Evolutionary conservation across 2,888 invertebrate genomes (phyloP).

Genomic region (Lobophora halterata): DNA sequence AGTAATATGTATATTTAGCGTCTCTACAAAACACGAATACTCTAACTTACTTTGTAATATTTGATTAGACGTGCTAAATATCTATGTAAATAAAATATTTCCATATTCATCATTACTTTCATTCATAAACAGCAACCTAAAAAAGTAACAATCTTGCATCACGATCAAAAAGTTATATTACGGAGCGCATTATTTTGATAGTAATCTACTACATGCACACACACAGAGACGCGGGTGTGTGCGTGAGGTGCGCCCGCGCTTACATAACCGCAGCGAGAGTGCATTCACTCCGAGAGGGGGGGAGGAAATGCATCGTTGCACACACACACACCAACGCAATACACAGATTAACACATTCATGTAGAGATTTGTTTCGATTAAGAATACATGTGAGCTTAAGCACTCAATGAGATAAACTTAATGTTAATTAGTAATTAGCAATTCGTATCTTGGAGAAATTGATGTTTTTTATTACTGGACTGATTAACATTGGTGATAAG

Average conservation of each 20-base stretch:
- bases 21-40: too few species aligned
- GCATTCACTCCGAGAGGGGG: constrained; percentile 62
- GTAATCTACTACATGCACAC: constrained; percentile 43
- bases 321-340: constrained; percentile 42
- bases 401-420: constrained; percentile 11
- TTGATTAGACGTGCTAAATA: background rate
- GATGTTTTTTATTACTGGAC: too few species aligned
- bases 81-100: too few species aligned
- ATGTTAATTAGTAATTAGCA: background rate
- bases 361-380: constrained; percentile 35
- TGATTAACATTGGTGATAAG: too few species aligned
- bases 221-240: constrained; percentile 28
- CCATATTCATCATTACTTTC: constrained; percentile 6
- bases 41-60: background rate
- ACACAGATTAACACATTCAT: constrained; percentile 40
- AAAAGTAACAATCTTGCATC: constrained; percentile 23
- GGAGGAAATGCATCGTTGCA: constrained; percentile 62
- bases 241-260: constrained; percentile 47
- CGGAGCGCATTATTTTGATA: constrained; percentile 28
- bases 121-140: constrained; percentile 22
- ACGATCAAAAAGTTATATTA: constrained; percentile 28
- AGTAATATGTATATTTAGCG: too few species aligned
- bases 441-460: constrained; percentile 2
- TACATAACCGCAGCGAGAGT: constrained; percentile 72
- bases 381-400: constrained; percentile 14